These are phyloP conservation scores for Phrixothrix hirtus DNA, from an alignment of 2,888 invertebrate genomes.

Conservation along the genomic window DNA sequence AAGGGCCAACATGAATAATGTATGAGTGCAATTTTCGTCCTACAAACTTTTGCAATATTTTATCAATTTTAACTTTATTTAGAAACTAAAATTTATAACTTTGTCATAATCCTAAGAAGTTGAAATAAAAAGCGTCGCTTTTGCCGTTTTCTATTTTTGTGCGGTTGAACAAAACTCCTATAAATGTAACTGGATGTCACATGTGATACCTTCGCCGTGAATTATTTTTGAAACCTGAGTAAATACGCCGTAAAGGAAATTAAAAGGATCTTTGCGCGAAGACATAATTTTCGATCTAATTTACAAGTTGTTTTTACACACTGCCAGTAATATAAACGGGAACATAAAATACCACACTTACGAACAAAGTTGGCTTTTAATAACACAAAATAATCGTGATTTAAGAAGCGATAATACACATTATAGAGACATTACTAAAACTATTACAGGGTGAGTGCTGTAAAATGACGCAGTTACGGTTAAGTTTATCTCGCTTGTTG, in stretches of 20 bases:
- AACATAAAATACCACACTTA: slow-evolving; percentile 19
- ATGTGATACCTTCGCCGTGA: too few species aligned
- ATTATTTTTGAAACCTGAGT: too few species aligned
- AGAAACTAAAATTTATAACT: slow-evolving; percentile 59
- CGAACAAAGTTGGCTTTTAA: slow-evolving; percentile 24
- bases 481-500: slow-evolving; percentile 42
- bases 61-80: slow-evolving; percentile 61
- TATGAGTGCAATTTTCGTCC: slow-evolving; percentile 60
- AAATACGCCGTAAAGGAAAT: neutral
- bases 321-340: slow-evolving; percentile 19
- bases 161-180: slow-evolving; percentile 11
- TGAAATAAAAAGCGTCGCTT: slow-evolving; percentile 23
- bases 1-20: slow-evolving; percentile 58
- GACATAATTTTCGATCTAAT: slow-evolving; percentile 13
- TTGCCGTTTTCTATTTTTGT: slow-evolving; percentile 17
- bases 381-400: slow-evolving; percentile 29
- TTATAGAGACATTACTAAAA: slow-evolving; percentile 34
- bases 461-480: slow-evolving; percentile 37
- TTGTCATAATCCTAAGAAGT: slow-evolving; percentile 48
- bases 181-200: too few species aligned
- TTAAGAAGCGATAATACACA: slow-evolving; percentile 32
- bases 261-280: neutral
- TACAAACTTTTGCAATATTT: slow-evolving; percentile 59
- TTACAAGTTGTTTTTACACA: slow-evolving; percentile 21
- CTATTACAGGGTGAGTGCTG: slow-evolving; percentile 32